phyloP scores from a whole-genome alignment of 1,140 invertebrate genomes.

The Drosophila sulfurigaster region DNA sequence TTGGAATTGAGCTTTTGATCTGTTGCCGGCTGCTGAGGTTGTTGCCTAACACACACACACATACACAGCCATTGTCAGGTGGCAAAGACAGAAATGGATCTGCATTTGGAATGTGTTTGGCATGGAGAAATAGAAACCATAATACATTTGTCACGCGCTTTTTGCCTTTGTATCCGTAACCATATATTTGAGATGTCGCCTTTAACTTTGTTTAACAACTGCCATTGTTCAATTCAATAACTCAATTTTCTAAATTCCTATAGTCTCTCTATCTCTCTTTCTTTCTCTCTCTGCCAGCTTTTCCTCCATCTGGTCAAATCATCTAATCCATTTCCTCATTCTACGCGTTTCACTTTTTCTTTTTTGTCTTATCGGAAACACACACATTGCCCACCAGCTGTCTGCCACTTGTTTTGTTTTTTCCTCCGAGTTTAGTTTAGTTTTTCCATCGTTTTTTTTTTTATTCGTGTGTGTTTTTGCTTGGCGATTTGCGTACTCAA shows the following conservation, averaged over 20 bases:
- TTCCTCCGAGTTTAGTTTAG: constrained; percentile 20
- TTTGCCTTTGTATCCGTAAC: background rate
- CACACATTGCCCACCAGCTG: constrained; percentile 28
- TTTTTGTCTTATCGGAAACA: constrained; percentile 35
- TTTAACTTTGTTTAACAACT: background rate
- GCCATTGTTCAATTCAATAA: background rate
- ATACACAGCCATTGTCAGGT: constrained; percentile 6
- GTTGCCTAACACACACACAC: constrained; percentile 5
- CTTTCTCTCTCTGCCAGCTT: background rate
- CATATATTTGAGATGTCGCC: background rate
- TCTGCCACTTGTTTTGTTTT: background rate
- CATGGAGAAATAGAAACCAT: background rate
- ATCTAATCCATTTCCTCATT: constrained; percentile 32
- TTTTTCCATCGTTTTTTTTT: constrained; percentile 5
- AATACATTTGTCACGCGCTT: background rate
- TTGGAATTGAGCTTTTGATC: constrained; percentile 28
- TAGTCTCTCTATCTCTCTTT: background rate
- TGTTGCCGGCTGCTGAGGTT: constrained; percentile 14
- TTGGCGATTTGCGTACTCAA: constrained; percentile 33
- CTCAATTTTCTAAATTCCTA: background rate
- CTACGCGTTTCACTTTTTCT: constrained; percentile 22
- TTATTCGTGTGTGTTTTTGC: background rate
- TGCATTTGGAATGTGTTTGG: background rate
- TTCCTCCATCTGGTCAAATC: background rate
- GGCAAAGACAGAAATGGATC: background rate